A percentile compares a stretch with the other conserved stretches of the same genome.
Conservation (phyloP, 2,888 invertebrate species). For the Dryadula phaetusa region DNA sequence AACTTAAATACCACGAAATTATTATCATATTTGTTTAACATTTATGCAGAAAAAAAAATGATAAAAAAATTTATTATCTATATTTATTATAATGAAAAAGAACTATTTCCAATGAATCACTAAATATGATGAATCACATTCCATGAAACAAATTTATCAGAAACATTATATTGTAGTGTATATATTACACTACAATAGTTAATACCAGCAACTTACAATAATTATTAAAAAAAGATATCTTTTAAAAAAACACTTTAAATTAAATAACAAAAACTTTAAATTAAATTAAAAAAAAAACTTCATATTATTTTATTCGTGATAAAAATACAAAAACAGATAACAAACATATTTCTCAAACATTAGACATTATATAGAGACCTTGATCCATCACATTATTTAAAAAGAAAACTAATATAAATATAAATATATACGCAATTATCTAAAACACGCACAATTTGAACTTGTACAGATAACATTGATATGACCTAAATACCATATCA, state of each 20-base stretch:
- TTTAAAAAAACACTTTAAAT: too few relatives aligned
- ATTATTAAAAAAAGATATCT: too few relatives aligned
- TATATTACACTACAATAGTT: too few relatives aligned
- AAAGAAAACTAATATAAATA: not conserved
- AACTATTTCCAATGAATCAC: not conserved
- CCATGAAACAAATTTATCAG: not conserved
- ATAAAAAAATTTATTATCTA: not conserved
- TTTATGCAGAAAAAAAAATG: not conserved
- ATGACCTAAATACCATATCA: conserved; percentile 58
- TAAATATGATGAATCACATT: conserved; percentile 1
- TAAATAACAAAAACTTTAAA: too few relatives aligned
- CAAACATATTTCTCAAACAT: not conserved
- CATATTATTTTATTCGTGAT: too few relatives aligned
- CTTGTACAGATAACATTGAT: conserved; percentile 33
- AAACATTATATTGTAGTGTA: too few relatives aligned
- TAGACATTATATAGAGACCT: not conserved
- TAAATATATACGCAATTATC: not conserved
- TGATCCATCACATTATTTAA: not conserved
- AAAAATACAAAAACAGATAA: not conserved
- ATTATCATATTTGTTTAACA: conserved; percentile 2
- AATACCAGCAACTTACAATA: too few relatives aligned
- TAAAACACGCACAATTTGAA: conserved; percentile 1
- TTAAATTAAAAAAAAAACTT: too few relatives aligned
- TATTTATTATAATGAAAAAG: not conserved
- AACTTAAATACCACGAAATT: conserved; percentile 1